These are phyloP conservation scores for Papio anubis DNA, from an alignment of 2,113 vertebrate genomes.

Conservation along the genomic window DNA sequence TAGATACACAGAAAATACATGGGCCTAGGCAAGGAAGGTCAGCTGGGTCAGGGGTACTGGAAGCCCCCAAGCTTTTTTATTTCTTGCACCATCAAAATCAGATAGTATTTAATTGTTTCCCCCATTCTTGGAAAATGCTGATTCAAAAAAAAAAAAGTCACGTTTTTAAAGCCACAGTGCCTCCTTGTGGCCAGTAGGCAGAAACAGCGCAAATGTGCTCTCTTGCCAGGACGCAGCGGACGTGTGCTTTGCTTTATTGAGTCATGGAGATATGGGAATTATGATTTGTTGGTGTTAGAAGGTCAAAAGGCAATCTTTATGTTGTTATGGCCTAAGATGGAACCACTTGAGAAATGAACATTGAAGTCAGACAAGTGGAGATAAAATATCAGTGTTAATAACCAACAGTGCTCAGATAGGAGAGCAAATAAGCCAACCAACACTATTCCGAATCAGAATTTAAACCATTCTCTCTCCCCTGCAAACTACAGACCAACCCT, in stretches of 20 bases:
- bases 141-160: background rate
- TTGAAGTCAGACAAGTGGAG: background rate
- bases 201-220: background rate
- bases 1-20: background rate
- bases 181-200: background rate
- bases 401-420: background rate
- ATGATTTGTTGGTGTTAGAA: background rate
- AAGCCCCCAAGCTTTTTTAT: background rate
- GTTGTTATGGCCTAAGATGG: background rate
- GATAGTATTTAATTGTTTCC: background rate
- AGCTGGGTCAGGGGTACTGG: accelerated
- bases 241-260: background rate
- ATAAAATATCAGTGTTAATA: background rate
- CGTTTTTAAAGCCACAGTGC: background rate
- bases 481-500: background rate
- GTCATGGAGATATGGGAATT: background rate
- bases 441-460: background rate
- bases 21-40: no score
- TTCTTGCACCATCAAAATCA: background rate
- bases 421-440: background rate
- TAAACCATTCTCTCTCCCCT: background rate
- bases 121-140: background rate
- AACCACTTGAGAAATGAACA: background rate
- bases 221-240: background rate
- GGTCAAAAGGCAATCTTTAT: no score